Evolutionary conservation across 2,888 invertebrate species (phyloP).

Genomic region (Cantharis flavilabris): DNA sequence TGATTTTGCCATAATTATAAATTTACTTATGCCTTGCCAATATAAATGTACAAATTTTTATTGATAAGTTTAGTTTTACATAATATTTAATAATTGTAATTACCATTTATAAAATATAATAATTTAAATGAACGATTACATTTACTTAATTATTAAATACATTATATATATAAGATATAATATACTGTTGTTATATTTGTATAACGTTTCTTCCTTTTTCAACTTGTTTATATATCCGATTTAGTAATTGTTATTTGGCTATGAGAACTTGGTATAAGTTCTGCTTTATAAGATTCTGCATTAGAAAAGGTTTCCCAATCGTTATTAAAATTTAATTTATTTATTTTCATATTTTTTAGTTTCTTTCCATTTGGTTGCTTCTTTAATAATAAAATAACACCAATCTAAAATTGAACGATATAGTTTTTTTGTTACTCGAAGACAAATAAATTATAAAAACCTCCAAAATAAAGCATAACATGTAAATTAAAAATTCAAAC

Average conservation of each 20-base stretch:
- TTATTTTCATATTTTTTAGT: background rate
- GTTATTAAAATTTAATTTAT: background rate
- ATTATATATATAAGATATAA: background rate
- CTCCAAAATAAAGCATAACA: slow-evolving; percentile 34
- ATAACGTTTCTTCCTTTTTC: no score
- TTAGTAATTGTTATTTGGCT: background rate
- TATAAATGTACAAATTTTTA: slow-evolving; percentile 19
- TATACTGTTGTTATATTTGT: background rate
- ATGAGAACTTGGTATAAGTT: slow-evolving; percentile 1
- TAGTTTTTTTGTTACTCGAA: background rate
- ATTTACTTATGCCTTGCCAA: slow-evolving; percentile 10
- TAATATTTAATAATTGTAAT: background rate
- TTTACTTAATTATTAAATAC: background rate
- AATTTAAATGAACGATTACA: background rate
- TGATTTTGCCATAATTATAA: background rate
- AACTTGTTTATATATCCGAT: background rate
- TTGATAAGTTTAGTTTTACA: slow-evolving; percentile 1
- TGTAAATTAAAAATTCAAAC: slow-evolving; percentile 34
- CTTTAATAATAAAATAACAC: slow-evolving; percentile 2
- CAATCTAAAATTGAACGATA: slow-evolving; percentile 9
- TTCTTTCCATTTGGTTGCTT: background rate
- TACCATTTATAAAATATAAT: background rate
- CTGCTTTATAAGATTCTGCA: background rate
- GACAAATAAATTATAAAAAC: slow-evolving; percentile 22
- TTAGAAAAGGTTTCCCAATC: background rate